Base-by-base conservation (phyloP, 2,888 invertebrate genomes). In the Phaonia tiefii region DNA sequence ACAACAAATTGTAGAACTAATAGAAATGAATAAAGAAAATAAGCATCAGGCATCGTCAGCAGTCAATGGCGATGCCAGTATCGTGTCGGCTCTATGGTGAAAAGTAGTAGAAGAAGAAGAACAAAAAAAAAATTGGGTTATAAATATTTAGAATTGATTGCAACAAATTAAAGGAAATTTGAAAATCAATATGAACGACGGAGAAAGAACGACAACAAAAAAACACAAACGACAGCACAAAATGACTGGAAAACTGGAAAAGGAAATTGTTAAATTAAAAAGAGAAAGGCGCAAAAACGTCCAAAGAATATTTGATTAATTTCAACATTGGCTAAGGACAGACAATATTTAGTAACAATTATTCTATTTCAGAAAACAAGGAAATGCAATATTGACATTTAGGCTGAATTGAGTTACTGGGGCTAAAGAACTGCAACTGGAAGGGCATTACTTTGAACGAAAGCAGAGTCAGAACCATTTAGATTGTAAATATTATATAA, bases 81-180 rank as follows among this genome's bases (percentile, higher is more conserved):
- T 20, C 15, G 26, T 8, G 26, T n/a, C 4, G 56, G 26, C 63
- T 42, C 22, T 15, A 63, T 5, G n/a, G 58, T 37, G 37, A 60
- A 39, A 20, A 60, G 11, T 74, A 58, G 58, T 42, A 66, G 58
- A 13, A 22, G 25, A 5, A 22, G 44, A 39, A 56, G 1, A 72
- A 11, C 44, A 51, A 11, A 58, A 67, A 39, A 44, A 37, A 63
- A 81, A 81, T 78, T 81, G 81, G 81, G 81, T 81, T 81, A 81
- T 81, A 81, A 81, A 78, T 81, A 81, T 78, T 81, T 81, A 81
- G 81, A 56, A 63, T 69, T 81, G 81, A 81, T 81, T 81, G 81
- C 72, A 75, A 81, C 78, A 78, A 81, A 81, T 81, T 81, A 81
- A 81, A 81, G 81, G 81, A 81, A 81, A 81, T 81, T 81, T 78